Evolutionary conservation across 2,888 invertebrate genomes (phyloP).

Genomic region (Lymantria dispar): DNA sequence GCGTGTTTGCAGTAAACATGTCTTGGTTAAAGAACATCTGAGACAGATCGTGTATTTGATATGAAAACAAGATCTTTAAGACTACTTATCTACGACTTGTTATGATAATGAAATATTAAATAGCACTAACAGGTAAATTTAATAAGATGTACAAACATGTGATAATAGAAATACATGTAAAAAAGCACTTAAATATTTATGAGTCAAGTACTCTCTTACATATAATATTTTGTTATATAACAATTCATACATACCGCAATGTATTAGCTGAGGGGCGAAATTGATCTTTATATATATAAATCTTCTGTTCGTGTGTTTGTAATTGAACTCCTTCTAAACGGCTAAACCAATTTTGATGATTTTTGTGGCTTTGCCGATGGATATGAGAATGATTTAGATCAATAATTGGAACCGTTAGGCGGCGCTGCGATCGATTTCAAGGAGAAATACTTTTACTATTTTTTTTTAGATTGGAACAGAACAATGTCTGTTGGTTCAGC

Average conservation of each 20-base stretch:
- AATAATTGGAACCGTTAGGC: no score
- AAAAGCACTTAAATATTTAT: constrained; percentile 53
- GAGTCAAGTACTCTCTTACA: constrained; percentile 58
- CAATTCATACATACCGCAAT: constrained; percentile 15
- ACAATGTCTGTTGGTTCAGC: no score
- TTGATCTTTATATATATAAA: no score
- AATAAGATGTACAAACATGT: constrained; percentile 14
- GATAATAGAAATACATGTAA: constrained; percentile 33
- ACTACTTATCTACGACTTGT: background rate
- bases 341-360: no score
- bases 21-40: background rate
- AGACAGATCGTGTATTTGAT: background rate
- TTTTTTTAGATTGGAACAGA: no score
- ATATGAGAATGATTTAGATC: no score
- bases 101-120: background rate
- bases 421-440: no score
- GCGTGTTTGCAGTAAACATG: background rate
- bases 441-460: no score
- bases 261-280: constrained; percentile 6
- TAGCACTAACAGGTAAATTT: constrained; percentile 11
- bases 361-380: no score
- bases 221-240: constrained; percentile 16
- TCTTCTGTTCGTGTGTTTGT: no score
- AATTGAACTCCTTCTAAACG: no score
- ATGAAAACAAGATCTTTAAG: background rate